Base-by-base conservation (phyloP, 2,888 invertebrate species). In the Stenchaetothrips biformis region DNA sequence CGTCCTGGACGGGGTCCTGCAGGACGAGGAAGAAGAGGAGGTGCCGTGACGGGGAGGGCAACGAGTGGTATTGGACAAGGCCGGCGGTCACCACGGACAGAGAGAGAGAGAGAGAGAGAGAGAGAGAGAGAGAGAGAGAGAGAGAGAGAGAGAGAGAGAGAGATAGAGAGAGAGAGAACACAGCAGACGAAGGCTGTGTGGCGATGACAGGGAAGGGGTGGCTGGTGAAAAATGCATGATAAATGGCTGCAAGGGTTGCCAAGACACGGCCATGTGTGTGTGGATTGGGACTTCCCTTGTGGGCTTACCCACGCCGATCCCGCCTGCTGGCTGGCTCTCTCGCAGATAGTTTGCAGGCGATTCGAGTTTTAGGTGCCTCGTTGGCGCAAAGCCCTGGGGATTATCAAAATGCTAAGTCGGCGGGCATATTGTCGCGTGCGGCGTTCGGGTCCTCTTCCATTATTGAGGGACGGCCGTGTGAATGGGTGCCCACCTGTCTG, bases 81-180 rank as follows among this genome's bases (percentile, higher is more conserved):
- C 37, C 37, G 37, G 37, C 4, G 37, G 37, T 37, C 37, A 37
- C 37, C 37, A 37, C 37, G 37, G 4, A 9, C 21, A 9, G 21
- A 67, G 21, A n/a, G 67, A 62, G n/a, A n/a, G 62, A 62, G 62
- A 21, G 67, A n/a, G 67, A n/a, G n/a, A 18, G 67, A n/a, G 21
- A 11, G 67, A 74, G 21, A 6, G 67, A 74, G 11, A 11, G 7
- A 53, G 21, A 11, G 67, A 21, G 9, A 7, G 25, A 74, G 67
- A 53, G 67, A 21, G 67, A 74, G 67, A 25, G 67, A 74, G 67
- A 67, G 67, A 74, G 67, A 74, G 67, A 74, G 67, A 74, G 67
- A 74, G 67, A 25, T 7, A 74, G 67, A 74, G 67, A 21, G 25
- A 53, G 53, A 53, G 53, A 53, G 13, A 13, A 0, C 11, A 53